Percentiles rank a stretch among this genome's conserved stretches.
Conservation (phyloP, 2,888 invertebrate genomes). For the Hofmannophila pseudospretella region DNA sequence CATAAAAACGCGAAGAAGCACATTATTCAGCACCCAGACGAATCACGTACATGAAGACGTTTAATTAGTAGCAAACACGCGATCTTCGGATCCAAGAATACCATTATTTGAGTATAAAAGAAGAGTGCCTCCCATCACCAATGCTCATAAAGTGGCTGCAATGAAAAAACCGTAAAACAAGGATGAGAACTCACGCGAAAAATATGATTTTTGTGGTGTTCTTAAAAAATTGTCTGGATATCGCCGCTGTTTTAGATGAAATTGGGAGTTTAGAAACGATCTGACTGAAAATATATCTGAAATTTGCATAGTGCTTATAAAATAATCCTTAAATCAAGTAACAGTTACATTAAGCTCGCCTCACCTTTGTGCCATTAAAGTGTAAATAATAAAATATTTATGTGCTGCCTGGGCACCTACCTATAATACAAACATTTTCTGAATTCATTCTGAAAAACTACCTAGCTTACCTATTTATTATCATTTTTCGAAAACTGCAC, state of each 20-base stretch:
- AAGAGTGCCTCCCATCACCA: conserved; percentile 55
- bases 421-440: no score
- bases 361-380: no score
- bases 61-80: conserved; percentile 71
- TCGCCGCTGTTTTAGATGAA: background rate
- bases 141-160: conserved; percentile 65
- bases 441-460: no score
- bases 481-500: no score
- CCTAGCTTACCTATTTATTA: no score
- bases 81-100: conserved; percentile 50
- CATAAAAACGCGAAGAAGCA: conserved; percentile 41
- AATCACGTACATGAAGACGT: conserved; percentile 60
- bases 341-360: no score
- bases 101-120: conserved; percentile 49
- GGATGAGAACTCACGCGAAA: conserved; percentile 48
- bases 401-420: no score
- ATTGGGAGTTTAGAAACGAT: background rate
- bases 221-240: conserved; percentile 22
- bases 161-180: conserved; percentile 70
- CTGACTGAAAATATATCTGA: background rate
- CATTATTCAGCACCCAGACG: conserved; percentile 53
- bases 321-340: no score
- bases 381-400: no score
- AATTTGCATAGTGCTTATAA: no score
- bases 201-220: conserved; percentile 58